Conservation (phyloP, 1,140 invertebrate species). For the Sitobion miscanthi region DNA sequence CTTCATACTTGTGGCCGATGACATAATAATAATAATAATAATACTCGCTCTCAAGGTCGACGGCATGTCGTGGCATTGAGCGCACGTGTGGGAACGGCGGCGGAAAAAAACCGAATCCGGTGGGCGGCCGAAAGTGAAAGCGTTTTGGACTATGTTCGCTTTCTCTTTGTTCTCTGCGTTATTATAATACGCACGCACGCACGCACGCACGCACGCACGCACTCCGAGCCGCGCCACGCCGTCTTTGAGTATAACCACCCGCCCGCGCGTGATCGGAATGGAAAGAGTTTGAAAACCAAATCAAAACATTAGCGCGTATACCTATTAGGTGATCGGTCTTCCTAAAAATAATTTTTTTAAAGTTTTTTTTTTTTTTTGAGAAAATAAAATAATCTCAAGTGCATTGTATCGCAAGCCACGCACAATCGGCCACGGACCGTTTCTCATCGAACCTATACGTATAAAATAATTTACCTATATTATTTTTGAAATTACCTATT, state of each 20-base stretch:
- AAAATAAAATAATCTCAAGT: too few relatives aligned
- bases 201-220: neutral
- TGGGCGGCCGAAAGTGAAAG: conserved; percentile 55
- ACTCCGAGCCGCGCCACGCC: neutral
- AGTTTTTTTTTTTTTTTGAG: too few relatives aligned
- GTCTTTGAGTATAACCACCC: neutral
- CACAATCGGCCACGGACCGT: too few relatives aligned
- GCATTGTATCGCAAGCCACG: too few relatives aligned
- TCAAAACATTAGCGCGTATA: neutral
- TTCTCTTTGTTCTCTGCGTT: conserved; percentile 43
- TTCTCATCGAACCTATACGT: too few relatives aligned
- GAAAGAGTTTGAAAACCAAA: neutral
- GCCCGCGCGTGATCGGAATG: conserved; percentile 32
- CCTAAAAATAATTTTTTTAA: neutral
- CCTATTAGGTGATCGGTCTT: neutral
- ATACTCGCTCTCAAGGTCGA: neutral
- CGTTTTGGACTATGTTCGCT: conserved; percentile 35
- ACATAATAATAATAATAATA: neutral
- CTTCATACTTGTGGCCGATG: neutral
- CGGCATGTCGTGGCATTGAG: conserved; percentile 24
- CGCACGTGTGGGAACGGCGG: neutral
- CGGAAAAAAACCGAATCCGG: neutral
- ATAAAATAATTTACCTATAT: too few relatives aligned
- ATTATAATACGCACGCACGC: neutral
- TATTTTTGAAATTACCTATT: neutral